These are phyloP conservation scores for Dasysyrphus tricinctus DNA, from an alignment of 2,888 invertebrate genomes.

Conservation along the genomic window DNA sequence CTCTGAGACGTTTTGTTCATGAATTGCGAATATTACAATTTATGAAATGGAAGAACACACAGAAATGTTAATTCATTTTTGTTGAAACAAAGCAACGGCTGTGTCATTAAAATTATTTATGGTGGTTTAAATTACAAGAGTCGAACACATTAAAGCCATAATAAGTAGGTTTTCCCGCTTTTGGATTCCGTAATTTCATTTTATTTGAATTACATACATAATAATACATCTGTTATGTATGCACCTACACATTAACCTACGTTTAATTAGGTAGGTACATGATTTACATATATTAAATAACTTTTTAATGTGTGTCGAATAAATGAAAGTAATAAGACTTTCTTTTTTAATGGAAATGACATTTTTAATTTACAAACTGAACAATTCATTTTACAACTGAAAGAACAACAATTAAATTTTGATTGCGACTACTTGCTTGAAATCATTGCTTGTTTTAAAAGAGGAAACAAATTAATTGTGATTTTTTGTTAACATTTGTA, in stretches of 20 bases:
- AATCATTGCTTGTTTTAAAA: not conserved
- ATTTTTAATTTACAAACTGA: not conserved
- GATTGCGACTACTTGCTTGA: not conserved
- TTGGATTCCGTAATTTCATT: not conserved
- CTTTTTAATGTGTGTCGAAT: not conserved
- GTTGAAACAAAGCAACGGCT: slow-evolving; percentile 6
- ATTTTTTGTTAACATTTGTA: no score
- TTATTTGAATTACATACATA: not conserved
- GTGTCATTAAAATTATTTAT: slow-evolving; percentile 48
- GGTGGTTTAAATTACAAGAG: slow-evolving; percentile 16
- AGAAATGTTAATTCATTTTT: slow-evolving; percentile 3
- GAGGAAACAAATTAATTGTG: no score
- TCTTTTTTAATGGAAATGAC: not conserved
- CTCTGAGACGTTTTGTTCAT: not conserved
- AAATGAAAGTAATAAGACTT: not conserved
- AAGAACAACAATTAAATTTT: not conserved
- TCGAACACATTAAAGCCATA: slow-evolving; percentile 9
- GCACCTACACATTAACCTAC: no score
- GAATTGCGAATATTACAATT: slow-evolving; percentile 27
- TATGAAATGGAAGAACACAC: slow-evolving; percentile 17
- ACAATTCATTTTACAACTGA: not conserved
- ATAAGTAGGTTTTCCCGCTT: not conserved
- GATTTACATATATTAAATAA: not conserved
- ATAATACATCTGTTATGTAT: no score
- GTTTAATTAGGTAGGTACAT: not conserved